Conservation (phyloP, 2,888 invertebrate species). For the Periphyllus acericola region DNA sequence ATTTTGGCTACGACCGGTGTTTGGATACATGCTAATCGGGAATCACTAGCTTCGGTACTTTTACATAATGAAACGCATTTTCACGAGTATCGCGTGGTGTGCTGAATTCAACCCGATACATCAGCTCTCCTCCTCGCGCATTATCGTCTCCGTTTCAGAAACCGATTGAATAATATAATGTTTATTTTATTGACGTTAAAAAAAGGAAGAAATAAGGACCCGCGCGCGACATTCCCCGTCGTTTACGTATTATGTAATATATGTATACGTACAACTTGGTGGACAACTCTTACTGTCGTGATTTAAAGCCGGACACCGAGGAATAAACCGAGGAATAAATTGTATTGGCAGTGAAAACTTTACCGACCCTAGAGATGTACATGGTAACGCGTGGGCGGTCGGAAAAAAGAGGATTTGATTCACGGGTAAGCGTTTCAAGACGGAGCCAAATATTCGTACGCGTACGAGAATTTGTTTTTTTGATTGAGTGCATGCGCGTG, state of each 20-base stretch:
- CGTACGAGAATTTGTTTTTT: background rate
- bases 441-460: constrained; percentile 44
- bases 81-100: no score
- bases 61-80: no score
- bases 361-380: constrained; percentile 5
- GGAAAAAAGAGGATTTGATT: constrained; percentile 40
- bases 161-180: background rate
- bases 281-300: constrained; percentile 23
- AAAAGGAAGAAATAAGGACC: background rate
- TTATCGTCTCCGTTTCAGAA: background rate
- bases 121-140: background rate
- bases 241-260: constrained; percentile 27
- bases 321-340: constrained; percentile 55
- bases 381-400: background rate
- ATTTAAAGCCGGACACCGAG: constrained; percentile 49
- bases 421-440: constrained; percentile 49
- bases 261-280: background rate
- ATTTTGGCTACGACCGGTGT: no score
- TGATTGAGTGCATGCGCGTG: background rate
- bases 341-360: constrained; percentile 57
- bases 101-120: no score
- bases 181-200: background rate
- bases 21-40: no score
- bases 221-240: background rate
- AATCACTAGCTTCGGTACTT: no score